Percentiles rank a stretch among this genome's conserved stretches.
phyloP scores from a whole-genome alignment of 1,140 invertebrate genomes.

The Drosophila repletoides region DNA sequence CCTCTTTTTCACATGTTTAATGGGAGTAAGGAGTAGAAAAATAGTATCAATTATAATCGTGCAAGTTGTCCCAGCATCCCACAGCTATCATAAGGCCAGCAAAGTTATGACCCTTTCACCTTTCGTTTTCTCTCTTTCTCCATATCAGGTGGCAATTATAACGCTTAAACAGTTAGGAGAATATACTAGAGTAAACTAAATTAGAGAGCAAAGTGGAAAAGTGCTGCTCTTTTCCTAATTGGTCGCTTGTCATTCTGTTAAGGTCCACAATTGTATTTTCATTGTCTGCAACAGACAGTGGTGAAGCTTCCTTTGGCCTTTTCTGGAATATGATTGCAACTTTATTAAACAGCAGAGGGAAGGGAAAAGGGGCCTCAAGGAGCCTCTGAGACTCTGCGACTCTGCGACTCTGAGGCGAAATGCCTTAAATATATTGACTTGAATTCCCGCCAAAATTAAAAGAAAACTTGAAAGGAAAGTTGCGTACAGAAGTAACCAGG shows the following conservation, averaged over 20 bases:
- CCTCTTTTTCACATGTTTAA: too few relatives aligned
- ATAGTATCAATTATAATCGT: too few relatives aligned
- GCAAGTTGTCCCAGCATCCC: background rate
- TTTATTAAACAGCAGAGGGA: too few relatives aligned
- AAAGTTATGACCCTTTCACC: constrained; percentile 6
- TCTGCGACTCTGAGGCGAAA: background rate
- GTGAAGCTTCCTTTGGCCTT: background rate
- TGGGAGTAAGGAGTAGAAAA: too few relatives aligned
- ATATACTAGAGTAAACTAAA: background rate
- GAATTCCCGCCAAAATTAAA: constrained; percentile 5
- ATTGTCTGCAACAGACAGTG: constrained; percentile 3
- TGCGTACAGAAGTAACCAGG: background rate
- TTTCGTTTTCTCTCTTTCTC: constrained; percentile 1
- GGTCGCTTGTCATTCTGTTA: background rate
- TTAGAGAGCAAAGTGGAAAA: constrained; percentile 2
- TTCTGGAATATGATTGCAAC: constrained; percentile 5
- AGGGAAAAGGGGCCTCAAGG: too few relatives aligned
- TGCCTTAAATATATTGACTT: constrained; percentile 7
- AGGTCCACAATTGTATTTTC: constrained; percentile 11
- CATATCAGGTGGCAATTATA: constrained; percentile 19
- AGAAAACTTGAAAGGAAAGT: constrained; percentile 22
- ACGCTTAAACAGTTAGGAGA: constrained; percentile 11
- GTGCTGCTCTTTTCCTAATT: constrained; percentile 1
- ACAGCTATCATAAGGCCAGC: background rate
- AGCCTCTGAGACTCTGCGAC: background rate